A percentile compares a stretch with the other conserved stretches of the same genome.
These are phyloP conservation scores for Platycercus adscitus DNA, from an alignment of 2,113 vertebrate genomes.

Conservation along the genomic window DNA sequence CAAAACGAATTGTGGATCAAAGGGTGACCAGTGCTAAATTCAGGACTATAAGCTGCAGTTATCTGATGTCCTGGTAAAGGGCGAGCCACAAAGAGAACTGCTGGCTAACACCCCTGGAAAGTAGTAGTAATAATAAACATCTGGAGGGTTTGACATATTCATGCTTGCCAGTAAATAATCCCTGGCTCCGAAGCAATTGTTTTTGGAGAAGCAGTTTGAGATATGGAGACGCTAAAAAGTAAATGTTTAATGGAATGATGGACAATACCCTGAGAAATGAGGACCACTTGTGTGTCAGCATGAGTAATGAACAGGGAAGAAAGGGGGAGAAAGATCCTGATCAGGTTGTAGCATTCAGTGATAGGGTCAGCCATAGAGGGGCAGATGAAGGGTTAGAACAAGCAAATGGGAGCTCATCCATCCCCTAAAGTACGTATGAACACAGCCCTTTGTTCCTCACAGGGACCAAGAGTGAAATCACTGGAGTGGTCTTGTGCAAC, in stretches of 20 bases:
- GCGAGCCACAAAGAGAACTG: neutral
- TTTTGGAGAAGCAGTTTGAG: conserved; percentile 2
- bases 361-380: neutral
- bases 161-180: conserved; percentile 43
- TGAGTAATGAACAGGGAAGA: neutral
- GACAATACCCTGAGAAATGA: neutral
- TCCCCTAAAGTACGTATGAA: neutral
- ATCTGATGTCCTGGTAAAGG: conserved; percentile 8
- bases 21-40: neutral
- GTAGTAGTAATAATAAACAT: conserved; percentile 40
- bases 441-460: fast-evolving
- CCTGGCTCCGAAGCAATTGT: neutral
- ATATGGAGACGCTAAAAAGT: neutral
- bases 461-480: neutral
- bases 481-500: neutral
- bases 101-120: conserved; percentile 49
- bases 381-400: neutral
- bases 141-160: conserved; percentile 43
- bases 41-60: neutral
- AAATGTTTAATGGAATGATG: neutral
- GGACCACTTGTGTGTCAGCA: neutral
- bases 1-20: neutral
- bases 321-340: neutral
- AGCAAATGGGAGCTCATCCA: neutral
- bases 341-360: neutral